phyloP scores from a whole-genome alignment of 2,113 vertebrate species.

The Tychaedon coryphoeus region DNA sequence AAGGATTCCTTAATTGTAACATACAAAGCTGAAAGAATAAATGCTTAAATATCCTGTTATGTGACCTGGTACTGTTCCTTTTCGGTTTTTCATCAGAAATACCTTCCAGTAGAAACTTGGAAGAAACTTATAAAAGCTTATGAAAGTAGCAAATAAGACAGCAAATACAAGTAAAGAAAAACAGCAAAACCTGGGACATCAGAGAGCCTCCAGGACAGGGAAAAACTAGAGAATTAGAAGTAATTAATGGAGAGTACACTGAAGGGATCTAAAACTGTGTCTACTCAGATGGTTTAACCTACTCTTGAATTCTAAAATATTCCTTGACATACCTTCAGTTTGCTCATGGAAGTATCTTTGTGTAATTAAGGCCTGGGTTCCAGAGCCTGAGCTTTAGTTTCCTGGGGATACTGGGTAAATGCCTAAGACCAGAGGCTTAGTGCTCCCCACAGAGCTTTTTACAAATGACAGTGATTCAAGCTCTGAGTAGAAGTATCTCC shows the following conservation, averaged over 20 bases:
- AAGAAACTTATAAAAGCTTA: neutral
- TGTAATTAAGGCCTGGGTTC: constrained; percentile 32
- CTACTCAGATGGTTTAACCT: neutral
- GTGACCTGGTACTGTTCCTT: neutral
- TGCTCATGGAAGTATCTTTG: neutral
- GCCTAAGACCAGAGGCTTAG: neutral
- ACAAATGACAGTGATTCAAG: neutral
- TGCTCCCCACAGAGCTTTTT: neutral
- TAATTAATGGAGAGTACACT: neutral
- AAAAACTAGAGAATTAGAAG: neutral
- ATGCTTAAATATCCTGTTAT: neutral
- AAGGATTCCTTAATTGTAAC: neutral
- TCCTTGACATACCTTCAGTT: constrained; percentile 16
- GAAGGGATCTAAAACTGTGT: neutral
- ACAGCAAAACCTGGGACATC: neutral
- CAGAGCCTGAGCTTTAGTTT: neutral
- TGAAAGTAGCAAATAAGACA: neutral
- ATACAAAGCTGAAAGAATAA: neutral
- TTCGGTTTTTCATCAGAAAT: neutral
- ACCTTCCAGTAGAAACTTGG: neutral
- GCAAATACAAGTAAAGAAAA: neutral
- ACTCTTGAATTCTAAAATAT: constrained; percentile 26
- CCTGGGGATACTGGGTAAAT: neutral
- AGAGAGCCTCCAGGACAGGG: neutral
- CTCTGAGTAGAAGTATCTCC: neutral